Evolutionary conservation across 35 echinoderm and acorn worm genomes (phyloP).

Genomic region (Apostichopus californicus): DNA sequence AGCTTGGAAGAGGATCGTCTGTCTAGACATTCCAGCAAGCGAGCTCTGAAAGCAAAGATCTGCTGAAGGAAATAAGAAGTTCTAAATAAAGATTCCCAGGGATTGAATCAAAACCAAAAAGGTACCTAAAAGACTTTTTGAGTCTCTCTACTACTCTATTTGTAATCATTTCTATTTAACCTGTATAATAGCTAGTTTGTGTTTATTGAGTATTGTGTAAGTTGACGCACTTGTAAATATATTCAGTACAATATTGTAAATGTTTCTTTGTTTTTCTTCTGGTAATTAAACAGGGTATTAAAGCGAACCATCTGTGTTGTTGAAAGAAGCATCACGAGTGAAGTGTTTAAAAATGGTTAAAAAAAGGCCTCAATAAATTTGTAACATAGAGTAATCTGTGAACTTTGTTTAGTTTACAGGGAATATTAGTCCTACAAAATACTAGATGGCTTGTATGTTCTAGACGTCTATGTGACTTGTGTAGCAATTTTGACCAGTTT

Average conservation of each 20-base stretch:
- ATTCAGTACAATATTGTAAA: not conserved
- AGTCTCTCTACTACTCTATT: not conserved
- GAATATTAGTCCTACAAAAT: too few relatives aligned
- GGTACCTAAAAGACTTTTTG: not conserved
- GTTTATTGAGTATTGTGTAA: not conserved
- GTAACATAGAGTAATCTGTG: too few relatives aligned
- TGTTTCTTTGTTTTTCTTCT: not conserved
- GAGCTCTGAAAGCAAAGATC: not conserved
- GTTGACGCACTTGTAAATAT: not conserved
- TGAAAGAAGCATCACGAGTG: too few relatives aligned
- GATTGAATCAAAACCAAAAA: not conserved
- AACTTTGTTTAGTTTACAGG: too few relatives aligned
- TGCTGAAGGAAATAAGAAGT: not conserved
- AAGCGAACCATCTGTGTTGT: not conserved
- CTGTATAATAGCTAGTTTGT: not conserved
- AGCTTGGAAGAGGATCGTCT: not conserved
- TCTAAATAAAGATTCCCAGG: not conserved
- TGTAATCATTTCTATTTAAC: constrained; percentile 12
- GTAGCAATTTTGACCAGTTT: too few relatives aligned
- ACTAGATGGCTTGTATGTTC: too few relatives aligned
- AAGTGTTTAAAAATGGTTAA: too few relatives aligned
- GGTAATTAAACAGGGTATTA: constrained; percentile 6
- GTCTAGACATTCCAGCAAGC: not conserved
- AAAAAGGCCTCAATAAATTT: too few relatives aligned
- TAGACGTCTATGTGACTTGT: too few relatives aligned